Evolutionary conservation across 1,140 invertebrate genomes (phyloP).

Genomic region (Drosophila dunni): DNA sequence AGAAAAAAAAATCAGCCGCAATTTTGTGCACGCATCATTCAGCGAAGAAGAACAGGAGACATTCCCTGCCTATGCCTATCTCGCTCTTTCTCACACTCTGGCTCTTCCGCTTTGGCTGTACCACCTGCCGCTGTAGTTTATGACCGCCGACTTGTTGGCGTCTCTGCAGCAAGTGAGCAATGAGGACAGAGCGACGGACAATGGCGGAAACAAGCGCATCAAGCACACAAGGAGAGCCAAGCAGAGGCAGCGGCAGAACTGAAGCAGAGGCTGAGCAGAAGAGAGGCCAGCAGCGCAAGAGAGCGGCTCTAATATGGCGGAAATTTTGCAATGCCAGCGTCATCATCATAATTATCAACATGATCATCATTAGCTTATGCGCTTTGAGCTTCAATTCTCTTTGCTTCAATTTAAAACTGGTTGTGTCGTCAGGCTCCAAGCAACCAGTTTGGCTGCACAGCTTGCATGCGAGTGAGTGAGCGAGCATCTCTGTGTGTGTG

Average conservation of each 20-base stretch:
- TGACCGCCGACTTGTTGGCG: constrained; percentile 47
- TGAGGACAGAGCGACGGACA: constrained; percentile 13
- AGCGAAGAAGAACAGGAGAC: constrained; percentile 8
- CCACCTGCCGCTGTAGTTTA: constrained; percentile 55
- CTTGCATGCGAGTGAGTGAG: not conserved
- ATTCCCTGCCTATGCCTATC: not conserved
- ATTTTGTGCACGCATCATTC: constrained; percentile 49
- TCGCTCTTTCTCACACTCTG: not conserved
- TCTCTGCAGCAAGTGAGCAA: constrained; percentile 17
- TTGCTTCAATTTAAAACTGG: constrained; percentile 42
- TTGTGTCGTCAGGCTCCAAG: constrained; percentile 7
- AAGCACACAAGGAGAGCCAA: constrained; percentile 25
- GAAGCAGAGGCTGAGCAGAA: not conserved
- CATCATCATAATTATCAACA: not conserved
- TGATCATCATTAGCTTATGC: constrained; percentile 14
- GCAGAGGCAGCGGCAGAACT: not conserved
- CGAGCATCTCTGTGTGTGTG: not conserved
- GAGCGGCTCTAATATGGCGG: constrained; percentile 35
- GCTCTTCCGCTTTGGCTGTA: constrained; percentile 18
- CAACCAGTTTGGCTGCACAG: constrained; percentile 32
- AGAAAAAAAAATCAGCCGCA: constrained; percentile 27
- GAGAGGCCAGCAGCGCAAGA: not conserved
- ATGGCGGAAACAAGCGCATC: constrained; percentile 54
- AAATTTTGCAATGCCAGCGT: constrained; percentile 36
- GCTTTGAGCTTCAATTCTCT: constrained; percentile 27